Evolutionary conservation across 2,888 invertebrate genomes (phyloP).

Genomic region (Microctonus hyperodae): DNA sequence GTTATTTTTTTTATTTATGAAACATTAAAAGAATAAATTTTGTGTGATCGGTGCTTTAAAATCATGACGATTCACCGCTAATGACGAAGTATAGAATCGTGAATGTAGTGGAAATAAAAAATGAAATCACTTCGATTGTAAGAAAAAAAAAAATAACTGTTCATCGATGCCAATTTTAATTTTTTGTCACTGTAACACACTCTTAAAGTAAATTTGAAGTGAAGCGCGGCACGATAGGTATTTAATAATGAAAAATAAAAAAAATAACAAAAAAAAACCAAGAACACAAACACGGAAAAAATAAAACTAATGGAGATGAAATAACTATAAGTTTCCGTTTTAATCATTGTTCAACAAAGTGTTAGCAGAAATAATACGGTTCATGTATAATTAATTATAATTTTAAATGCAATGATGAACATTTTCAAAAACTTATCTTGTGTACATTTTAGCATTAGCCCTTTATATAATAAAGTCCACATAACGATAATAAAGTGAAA

Average conservation of each 20-base stretch:
- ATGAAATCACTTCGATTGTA: not conserved
- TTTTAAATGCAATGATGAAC: conserved; percentile 56
- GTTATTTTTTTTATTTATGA: conserved; percentile 15
- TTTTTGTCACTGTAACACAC: conserved; percentile 16
- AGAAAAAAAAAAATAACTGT: conserved; percentile 5
- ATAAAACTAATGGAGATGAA: conserved; percentile 33
- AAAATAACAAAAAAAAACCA: conserved; percentile 31
- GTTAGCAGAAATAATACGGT: conserved; percentile 47
- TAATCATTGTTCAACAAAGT: conserved; percentile 33
- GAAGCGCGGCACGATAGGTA: conserved; percentile 25
- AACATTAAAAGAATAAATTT: conserved; percentile 13
- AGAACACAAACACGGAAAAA: no score
- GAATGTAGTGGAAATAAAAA: conserved; percentile 32
- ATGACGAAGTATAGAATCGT: conserved; percentile 4
- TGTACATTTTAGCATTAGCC: conserved; percentile 61
- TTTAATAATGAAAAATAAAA: conserved; percentile 22
- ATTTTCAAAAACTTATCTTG: conserved; percentile 61
- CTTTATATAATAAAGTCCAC: conserved; percentile 62
- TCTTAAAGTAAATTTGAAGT: not conserved
- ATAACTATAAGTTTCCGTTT: conserved; percentile 31
- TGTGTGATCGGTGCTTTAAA: conserved; percentile 44
- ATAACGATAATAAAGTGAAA: conserved; percentile 45
- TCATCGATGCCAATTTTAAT: conserved; percentile 28
- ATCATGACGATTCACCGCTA: conserved; percentile 1
- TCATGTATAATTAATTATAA: conserved; percentile 56